These are phyloP conservation scores for Mythimna pallens DNA, from an alignment of 2,888 invertebrate genomes.

Conservation along the genomic window DNA sequence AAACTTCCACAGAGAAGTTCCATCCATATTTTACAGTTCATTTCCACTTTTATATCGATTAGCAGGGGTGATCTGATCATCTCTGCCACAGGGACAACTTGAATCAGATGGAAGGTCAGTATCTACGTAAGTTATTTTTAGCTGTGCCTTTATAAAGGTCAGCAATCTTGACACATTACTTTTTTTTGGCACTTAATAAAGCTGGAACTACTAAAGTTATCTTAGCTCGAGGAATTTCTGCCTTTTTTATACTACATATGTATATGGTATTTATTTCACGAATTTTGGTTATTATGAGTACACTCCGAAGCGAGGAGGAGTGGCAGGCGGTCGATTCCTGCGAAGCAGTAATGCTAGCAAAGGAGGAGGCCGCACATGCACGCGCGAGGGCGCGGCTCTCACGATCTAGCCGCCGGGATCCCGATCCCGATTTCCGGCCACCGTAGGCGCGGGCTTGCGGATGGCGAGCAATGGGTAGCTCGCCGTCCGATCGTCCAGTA, in stretches of 20 bases:
- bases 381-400: no score
- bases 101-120: slow-evolving; percentile 50
- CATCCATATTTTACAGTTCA: slow-evolving; percentile 30
- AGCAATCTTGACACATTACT: neutral
- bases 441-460: no score
- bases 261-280: neutral
- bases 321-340: no score
- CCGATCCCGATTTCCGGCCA: no score
- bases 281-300: neutral
- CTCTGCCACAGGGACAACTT: slow-evolving; percentile 29
- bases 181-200: neutral
- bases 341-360: no score
- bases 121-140: slow-evolving; percentile 30
- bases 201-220: neutral
- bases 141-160: slow-evolving; percentile 15
- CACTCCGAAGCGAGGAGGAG: no score
- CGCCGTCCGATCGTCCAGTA: no score
- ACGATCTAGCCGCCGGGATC: no score
- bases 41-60: slow-evolving; percentile 41
- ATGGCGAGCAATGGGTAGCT: no score
- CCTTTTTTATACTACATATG: neutral
- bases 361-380: no score
- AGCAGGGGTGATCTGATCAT: slow-evolving; percentile 19
- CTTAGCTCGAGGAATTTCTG: neutral
- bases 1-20: neutral